phyloP scores from a whole-genome alignment of 2,797 vertebrate genomes.

The Microctenopoma lineatum region DNA sequence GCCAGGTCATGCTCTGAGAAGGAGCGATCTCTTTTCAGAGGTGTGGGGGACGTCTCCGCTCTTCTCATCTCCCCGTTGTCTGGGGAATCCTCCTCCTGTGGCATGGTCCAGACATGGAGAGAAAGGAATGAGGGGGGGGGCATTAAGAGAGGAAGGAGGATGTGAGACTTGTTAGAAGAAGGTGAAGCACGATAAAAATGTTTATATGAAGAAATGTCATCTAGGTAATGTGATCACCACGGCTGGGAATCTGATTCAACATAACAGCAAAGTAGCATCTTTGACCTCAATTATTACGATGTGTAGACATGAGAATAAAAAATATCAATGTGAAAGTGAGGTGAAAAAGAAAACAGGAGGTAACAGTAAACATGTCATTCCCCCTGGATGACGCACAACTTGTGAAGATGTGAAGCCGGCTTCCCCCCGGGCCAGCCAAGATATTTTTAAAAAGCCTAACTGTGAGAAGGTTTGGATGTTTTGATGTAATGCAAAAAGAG shows the following conservation, averaged over 20 bases:
- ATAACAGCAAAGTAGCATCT: neutral
- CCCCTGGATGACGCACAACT: neutral
- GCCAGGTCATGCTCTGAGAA: constrained; percentile 94
- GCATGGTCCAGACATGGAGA: accelerated
- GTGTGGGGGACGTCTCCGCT: constrained; percentile 74
- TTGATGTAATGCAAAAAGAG: neutral
- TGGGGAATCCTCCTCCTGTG: constrained; percentile 93
- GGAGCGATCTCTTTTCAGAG: constrained; percentile 92
- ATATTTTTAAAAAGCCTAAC: neutral
- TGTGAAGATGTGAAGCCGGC: neutral
- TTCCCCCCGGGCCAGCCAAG: neutral
- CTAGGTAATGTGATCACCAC: too few species aligned
- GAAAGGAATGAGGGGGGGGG: neutral
- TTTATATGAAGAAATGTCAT: neutral
- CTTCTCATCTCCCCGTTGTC: constrained; percentile 75
- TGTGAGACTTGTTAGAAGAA: neutral
- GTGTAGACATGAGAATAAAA: neutral
- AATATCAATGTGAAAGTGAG: neutral
- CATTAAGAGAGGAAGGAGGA: neutral
- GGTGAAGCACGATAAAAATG: neutral
- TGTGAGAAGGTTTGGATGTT: neutral
- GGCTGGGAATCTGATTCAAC: too few species aligned
- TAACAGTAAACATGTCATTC: neutral
- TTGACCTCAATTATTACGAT: neutral
- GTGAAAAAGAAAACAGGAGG: neutral